Base-by-base conservation (phyloP, 2,888 invertebrate species). In the Microlaimidae sp. region DNA sequence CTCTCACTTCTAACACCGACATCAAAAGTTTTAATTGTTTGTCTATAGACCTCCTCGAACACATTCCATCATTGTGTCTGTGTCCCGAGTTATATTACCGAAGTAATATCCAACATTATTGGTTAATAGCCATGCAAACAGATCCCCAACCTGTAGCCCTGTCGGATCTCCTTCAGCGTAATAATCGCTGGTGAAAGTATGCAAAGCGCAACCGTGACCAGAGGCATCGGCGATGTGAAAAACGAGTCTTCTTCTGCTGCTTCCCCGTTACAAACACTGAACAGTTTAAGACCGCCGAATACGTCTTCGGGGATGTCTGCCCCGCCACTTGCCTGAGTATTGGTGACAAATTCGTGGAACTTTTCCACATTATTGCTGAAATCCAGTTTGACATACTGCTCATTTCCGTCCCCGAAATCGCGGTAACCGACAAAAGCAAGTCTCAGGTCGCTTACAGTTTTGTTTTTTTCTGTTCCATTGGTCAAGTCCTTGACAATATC, bases 161-260 rank as follows among this genome's bases (percentile, higher is more conserved):
- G 27, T 41, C 7, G 57, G 57, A 27, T 57, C 57, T 38, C 57
- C 57, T 19, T 4, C 24, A 1, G 57, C 52, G 48, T 55, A 43
- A 21, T 21, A 7, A 24, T 43, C 43, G 23, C 7, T 1, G 3
- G 28, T 1, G 24, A 52, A 21, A 19, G 2, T 1, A 26, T 2
- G 53, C 21, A 41, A 1, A 21, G 21, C 21, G 19, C 5, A n/a
- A 1, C 53, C 53, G 43, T 53, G 53, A 17, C 53, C 42, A 2
- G 57, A 54, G 19, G 24, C 23, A 40, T 57, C 57, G 28, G 47
- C 45, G 45, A 57, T 57, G 41, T 57, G 57, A 29, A 57, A 57
- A 17, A 57, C 43, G 13, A 54, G 43, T 29, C 52, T 54, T 17
- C 57, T 53, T 27, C 48, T 48, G 5, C 51, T 23, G 2, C 19